Base-by-base conservation (phyloP, 1,140 invertebrate genomes). In the Drosophila albomicans region DNA sequence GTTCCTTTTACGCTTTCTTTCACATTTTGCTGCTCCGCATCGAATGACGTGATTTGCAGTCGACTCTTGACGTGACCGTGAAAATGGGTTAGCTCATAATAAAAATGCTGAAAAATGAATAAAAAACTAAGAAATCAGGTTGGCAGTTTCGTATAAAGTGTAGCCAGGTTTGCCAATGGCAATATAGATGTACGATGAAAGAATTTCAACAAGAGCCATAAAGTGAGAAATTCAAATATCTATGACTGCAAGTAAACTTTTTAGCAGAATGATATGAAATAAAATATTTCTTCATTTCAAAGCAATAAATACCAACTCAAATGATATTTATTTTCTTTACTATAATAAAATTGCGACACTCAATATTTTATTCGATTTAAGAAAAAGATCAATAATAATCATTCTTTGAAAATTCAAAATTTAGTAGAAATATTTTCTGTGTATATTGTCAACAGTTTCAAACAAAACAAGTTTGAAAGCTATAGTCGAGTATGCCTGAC, bases 11-110 rank as follows among this genome's bases (percentile, higher is more conserved):
- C 10, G 16, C 28, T 46, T 46, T 82, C 56, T 58, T 65, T 63
- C 54, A 64, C 56, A 72, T 72, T 52, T 15, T 64, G 35, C 32
- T 30, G 51, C 46, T 48, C 57, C 61, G 43, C 62, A 51, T 57
- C 56, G 49, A 48, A 51, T 82, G 82, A 86, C 84, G 82, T 82
- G 84, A 87, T 88, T 87, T 87, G 77, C 76, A 74, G 80, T 66
- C 59, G 77, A 71, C 56, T 70, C 77, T 70, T 73, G 77, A 88
- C 84, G 84, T 87, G 82, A 84, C 82, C 82, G 73, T 88, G 84
- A 87, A 86, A 87, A 79, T 88, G 62, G 46, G 54, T 38, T 45
- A 59, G 54, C 74, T 59, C 58, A 64, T 68, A 77, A 80, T 63
- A 15, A 25, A 20, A 66, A 28, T 20, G 8, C 6, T 11, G 30